These are phyloP conservation scores for Myotis myotis DNA, from an alignment of 2,797 vertebrate genomes.

Conservation along the genomic window DNA sequence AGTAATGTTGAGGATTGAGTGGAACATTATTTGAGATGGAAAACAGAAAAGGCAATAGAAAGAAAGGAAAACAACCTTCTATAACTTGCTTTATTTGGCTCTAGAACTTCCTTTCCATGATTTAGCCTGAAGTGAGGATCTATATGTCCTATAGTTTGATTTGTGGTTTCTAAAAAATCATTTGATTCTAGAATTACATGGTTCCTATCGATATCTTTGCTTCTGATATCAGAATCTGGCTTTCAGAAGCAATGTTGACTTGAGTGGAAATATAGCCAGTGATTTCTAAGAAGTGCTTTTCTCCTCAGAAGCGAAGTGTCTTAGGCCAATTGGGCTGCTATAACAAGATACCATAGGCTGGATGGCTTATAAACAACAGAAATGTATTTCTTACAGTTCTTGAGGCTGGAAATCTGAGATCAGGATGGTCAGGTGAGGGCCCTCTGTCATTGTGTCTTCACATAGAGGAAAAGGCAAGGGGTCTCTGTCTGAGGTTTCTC, in stretches of 20 bases:
- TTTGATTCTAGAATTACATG: background rate
- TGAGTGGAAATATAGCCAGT: background rate
- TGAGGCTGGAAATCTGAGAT: background rate
- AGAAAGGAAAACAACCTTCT: background rate
- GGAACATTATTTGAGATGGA: background rate
- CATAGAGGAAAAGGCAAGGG: background rate
- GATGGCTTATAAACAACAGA: no score
- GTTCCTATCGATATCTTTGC: background rate
- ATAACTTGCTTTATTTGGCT: background rate
- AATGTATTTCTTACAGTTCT: no score
- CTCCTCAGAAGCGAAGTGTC: background rate
- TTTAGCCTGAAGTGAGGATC: background rate
- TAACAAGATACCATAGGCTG: background rate
- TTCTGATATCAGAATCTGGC: background rate
- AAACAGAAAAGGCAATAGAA: background rate
- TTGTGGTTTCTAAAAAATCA: background rate
- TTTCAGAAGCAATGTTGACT: background rate
- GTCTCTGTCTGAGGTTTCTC: background rate
- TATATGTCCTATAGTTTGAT: background rate
- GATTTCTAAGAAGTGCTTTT: conserved; percentile 1
- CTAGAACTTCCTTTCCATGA: background rate
- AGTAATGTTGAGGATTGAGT: background rate
- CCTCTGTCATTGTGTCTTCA: background rate
- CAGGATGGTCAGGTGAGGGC: background rate
- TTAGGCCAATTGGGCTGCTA: background rate